Conservation (phyloP, 2,797 vertebrate genomes). For the Galago senegalensis region DNA sequence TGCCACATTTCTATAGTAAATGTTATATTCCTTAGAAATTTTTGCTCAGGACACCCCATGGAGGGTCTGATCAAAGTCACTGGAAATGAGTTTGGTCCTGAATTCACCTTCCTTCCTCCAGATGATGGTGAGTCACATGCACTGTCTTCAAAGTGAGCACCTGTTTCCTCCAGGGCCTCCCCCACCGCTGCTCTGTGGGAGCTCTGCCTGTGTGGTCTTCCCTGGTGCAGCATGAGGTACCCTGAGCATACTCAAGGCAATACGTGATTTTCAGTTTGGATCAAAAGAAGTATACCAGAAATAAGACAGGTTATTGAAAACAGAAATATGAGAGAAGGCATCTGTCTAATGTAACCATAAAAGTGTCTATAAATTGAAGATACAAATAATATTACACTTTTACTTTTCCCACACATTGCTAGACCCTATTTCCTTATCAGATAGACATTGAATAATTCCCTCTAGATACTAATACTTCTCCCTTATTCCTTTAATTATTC, state of each 20-base stretch:
- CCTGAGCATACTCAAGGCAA: neutral
- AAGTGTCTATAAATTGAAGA: neutral
- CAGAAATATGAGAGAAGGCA: neutral
- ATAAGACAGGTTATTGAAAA: neutral
- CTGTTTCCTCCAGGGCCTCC: neutral
- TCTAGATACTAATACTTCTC: neutral
- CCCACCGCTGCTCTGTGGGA: neutral
- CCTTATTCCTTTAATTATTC: neutral
- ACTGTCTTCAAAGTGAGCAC: neutral
- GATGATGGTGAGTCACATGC: neutral
- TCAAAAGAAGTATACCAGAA: neutral
- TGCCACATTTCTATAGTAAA: neutral
- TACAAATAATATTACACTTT: neutral
- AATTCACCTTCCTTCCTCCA: neutral
- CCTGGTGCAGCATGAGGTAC: neutral
- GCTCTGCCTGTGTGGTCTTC: accelerated
- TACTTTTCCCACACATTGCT: neutral
- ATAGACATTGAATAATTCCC: neutral
- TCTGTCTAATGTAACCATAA: neutral
- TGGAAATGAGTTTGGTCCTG: neutral
- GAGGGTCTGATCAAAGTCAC: neutral
- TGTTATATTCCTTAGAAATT: neutral
- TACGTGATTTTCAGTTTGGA: neutral
- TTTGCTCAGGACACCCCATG: neutral
- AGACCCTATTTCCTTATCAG: neutral